These are phyloP conservation scores for Labia minor DNA, from an alignment of 2,888 invertebrate genomes.

Conservation along the genomic window DNA sequence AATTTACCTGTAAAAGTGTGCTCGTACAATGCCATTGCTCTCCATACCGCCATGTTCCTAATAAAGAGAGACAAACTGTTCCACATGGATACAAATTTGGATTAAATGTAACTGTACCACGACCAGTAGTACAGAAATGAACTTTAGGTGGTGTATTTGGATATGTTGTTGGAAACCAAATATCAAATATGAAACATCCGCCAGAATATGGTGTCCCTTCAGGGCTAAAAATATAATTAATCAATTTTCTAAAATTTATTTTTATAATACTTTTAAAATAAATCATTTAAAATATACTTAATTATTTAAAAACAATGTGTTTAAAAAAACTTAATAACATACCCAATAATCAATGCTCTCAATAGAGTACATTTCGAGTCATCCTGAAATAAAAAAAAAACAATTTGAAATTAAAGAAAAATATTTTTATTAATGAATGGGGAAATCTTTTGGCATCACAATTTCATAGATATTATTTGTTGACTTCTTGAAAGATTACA, in stretches of 20 bases:
- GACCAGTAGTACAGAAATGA: slow-evolving; percentile 25
- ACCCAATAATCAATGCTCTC: slow-evolving; percentile 27
- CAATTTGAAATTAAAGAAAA: no score
- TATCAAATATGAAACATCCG: slow-evolving; percentile 26
- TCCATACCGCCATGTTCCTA: slow-evolving; percentile 26
- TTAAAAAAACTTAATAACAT: no score
- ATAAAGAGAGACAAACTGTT: slow-evolving; percentile 25
- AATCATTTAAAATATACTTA: not conserved
- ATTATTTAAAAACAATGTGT: not conserved
- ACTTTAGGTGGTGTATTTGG: slow-evolving; percentile 24
- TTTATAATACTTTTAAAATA: no score
- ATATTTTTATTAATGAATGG: no score
- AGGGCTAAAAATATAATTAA: slow-evolving; percentile 21
- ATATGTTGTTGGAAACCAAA: slow-evolving; percentile 24
- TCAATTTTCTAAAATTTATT: no score
- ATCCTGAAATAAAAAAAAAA: slow-evolving; percentile 23
- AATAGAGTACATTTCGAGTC: slow-evolving; percentile 26
- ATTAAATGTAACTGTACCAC: slow-evolving; percentile 25
- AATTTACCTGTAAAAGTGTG: slow-evolving; percentile 25
- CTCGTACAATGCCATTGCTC: slow-evolving; percentile 25
- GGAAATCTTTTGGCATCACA: no score
- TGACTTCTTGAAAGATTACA: no score
- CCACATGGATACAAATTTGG: slow-evolving; percentile 26
- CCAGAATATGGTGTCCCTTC: slow-evolving; percentile 26
- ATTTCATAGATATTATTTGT: no score